A percentile compares a stretch with the other conserved stretches of the same genome.
Conservation (phyloP, 2,113 vertebrate genomes). For the Toxotes chatareus region DNA sequence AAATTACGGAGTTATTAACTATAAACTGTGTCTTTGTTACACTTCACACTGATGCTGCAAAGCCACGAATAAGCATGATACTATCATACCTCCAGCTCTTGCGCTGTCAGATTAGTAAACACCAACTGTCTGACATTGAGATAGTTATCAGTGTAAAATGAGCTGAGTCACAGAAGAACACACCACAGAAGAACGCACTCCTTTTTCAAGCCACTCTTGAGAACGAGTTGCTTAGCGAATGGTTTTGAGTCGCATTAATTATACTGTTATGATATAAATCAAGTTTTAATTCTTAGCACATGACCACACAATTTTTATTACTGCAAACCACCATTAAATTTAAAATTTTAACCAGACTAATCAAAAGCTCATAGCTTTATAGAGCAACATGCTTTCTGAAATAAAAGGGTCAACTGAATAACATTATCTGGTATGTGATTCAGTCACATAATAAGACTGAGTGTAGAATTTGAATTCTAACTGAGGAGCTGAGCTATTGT, state of each 20-base stretch:
- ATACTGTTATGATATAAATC: background rate
- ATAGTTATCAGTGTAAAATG: background rate
- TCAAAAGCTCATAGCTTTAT: background rate
- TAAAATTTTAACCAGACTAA: background rate
- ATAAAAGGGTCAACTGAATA: background rate
- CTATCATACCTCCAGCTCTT: background rate
- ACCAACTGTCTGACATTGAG: background rate
- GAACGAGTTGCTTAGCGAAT: background rate
- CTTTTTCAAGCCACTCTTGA: background rate
- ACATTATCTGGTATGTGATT: background rate
- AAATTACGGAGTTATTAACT: background rate
- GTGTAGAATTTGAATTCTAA: background rate
- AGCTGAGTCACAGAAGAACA: slow-evolving; percentile 1
- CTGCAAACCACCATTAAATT: background rate
- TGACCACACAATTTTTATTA: background rate
- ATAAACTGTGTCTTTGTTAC: background rate
- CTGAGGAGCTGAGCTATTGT: background rate
- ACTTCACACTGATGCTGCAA: background rate
- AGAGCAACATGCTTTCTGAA: no score
- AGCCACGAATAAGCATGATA: accelerated
- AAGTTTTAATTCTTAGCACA: background rate
- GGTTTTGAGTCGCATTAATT: background rate
- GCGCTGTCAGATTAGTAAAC: background rate
- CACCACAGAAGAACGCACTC: background rate
- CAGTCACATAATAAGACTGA: background rate